Evolutionary conservation across 2,888 invertebrate species (phyloP).

Genomic region (Morinoia aosen): DNA sequence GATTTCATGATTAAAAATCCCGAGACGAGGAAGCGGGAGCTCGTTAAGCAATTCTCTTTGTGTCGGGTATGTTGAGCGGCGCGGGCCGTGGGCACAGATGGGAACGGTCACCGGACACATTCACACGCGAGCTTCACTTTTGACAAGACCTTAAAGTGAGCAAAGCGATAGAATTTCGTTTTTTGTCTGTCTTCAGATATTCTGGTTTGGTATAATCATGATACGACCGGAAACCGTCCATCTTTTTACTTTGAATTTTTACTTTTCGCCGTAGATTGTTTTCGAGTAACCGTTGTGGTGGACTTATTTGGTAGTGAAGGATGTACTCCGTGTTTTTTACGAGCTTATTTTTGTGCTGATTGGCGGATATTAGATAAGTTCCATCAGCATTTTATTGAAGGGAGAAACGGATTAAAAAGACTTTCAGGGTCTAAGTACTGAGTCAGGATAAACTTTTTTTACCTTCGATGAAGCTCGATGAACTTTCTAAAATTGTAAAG

Average conservation of each 20-base stretch:
- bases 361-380: background rate
- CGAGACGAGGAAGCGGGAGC: background rate
- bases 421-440: background rate
- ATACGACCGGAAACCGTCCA: background rate
- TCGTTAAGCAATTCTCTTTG: background rate
- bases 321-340: background rate
- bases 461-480: background rate
- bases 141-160: background rate
- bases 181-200: background rate
- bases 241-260: background rate
- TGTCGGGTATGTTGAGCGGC: background rate
- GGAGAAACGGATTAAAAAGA: background rate
- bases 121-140: background rate
- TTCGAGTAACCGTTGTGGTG: background rate
- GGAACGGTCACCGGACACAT: constrained; percentile 27
- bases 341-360: background rate
- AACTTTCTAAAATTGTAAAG: background rate
- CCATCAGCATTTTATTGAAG: background rate
- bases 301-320: background rate
- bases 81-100: background rate
- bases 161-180: background rate
- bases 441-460: background rate
- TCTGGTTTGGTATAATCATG: constrained; percentile 4
- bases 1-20: background rate
- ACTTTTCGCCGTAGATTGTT: background rate